These are phyloP conservation scores for Sycophila texana DNA, from an alignment of 2,888 invertebrate genomes.

Conservation along the genomic window DNA sequence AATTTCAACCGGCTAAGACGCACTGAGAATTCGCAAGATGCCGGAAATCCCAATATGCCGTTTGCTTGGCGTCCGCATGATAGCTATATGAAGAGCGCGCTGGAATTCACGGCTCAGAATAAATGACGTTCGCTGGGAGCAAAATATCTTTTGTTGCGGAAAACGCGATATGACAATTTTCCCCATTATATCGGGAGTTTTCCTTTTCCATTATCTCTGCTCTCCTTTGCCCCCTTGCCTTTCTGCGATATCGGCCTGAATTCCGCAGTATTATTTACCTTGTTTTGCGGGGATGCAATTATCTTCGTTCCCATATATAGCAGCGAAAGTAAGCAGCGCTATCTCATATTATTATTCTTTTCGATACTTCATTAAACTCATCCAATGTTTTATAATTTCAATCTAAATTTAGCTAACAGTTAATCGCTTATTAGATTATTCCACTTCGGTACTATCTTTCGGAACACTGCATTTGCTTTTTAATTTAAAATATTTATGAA, in stretches of 20 bases:
- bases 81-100: slow-evolving; percentile 17
- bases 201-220: not conserved
- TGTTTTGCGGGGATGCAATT: not conserved
- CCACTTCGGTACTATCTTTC: no score
- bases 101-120: slow-evolving; percentile 34
- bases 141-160: slow-evolving; percentile 25
- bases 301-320: not conserved
- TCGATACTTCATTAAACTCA: no score
- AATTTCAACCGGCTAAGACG: slow-evolving; percentile 41
- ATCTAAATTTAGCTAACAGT: no score
- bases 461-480: no score
- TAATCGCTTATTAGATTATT: no score
- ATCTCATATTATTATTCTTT: no score
- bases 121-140: slow-evolving; percentile 19
- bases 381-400: no score
- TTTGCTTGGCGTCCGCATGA: slow-evolving; percentile 30
- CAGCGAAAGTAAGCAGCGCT: no score
- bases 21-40: slow-evolving; percentile 46
- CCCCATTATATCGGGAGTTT: slow-evolving; percentile 4
- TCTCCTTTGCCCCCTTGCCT: not conserved
- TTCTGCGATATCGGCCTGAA: not conserved
- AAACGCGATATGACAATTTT: slow-evolving; percentile 21
- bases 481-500: no score
- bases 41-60: slow-evolving; percentile 51
- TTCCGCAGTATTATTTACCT: no score